Evolutionary conservation across 2,113 vertebrate species (phyloP).

Genomic region (Heloderma charlesbogerti): DNA sequence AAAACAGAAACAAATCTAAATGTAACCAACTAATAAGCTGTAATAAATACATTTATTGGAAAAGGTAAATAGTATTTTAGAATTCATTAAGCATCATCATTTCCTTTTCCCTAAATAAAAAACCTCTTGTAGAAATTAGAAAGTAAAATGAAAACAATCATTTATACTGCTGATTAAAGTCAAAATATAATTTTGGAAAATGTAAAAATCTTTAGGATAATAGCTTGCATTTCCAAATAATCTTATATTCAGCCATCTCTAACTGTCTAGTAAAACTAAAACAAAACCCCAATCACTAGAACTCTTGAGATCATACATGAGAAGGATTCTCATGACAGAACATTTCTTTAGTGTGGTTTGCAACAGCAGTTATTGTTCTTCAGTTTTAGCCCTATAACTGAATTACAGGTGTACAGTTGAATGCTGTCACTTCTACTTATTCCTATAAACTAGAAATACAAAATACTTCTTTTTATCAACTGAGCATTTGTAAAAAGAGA

Average conservation of each 20-base stretch:
- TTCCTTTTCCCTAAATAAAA: neutral
- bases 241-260: neutral
- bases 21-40: neutral
- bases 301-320: neutral
- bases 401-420: neutral
- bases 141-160: neutral
- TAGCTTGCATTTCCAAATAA: neutral
- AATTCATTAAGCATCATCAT: neutral
- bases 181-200: neutral
- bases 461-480: neutral
- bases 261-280: neutral
- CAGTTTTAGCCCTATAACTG: conserved; percentile 14
- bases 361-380: neutral
- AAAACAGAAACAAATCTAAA: neutral
- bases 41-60: neutral
- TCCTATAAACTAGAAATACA: neutral
- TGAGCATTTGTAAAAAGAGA: neutral
- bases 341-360: neutral
- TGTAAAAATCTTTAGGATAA: neutral
- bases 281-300: neutral
- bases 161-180: neutral
- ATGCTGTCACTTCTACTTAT: neutral
- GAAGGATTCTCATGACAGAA: neutral
- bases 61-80: neutral
- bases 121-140: neutral